phyloP scores from a whole-genome alignment of 2,888 invertebrate genomes.

The Ptilodon capucinus region DNA sequence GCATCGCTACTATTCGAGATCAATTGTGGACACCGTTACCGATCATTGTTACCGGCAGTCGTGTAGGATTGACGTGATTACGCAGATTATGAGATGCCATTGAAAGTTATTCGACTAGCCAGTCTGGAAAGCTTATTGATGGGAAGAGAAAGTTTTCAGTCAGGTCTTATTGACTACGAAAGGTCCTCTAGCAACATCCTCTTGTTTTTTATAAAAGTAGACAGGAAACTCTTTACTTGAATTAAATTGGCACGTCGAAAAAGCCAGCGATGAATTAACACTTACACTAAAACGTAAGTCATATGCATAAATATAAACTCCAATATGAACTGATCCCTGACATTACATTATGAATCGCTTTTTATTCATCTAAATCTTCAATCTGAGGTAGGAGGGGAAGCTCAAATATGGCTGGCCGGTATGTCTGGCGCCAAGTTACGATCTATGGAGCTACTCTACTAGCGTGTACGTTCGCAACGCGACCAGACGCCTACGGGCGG shows the following conservation, averaged over 20 bases:
- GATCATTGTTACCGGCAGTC: constrained; percentile 20
- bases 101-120: not conserved
- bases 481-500: constrained; percentile 51
- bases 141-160: no score
- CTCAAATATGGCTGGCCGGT: constrained; percentile 35
- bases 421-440: constrained; percentile 49
- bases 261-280: no score
- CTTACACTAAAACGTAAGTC: not conserved
- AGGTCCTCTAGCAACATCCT: no score
- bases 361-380: not conserved
- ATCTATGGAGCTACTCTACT: constrained; percentile 42
- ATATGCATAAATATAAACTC: not conserved
- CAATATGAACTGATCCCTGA: constrained; percentile 24
- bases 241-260: no score
- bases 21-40: constrained; percentile 35
- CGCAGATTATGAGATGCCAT: not conserved
- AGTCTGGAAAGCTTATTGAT: no score
- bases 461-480: constrained; percentile 47
- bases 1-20: constrained; percentile 18
- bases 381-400: constrained; percentile 32
- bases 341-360: constrained; percentile 21
- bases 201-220: no score
- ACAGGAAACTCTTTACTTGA: no score
- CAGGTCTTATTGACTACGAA: no score
- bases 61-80: not conserved